Evolutionary conservation across 2,113 vertebrate species (phyloP).

Genomic region (Bambusicola thoracicus): DNA sequence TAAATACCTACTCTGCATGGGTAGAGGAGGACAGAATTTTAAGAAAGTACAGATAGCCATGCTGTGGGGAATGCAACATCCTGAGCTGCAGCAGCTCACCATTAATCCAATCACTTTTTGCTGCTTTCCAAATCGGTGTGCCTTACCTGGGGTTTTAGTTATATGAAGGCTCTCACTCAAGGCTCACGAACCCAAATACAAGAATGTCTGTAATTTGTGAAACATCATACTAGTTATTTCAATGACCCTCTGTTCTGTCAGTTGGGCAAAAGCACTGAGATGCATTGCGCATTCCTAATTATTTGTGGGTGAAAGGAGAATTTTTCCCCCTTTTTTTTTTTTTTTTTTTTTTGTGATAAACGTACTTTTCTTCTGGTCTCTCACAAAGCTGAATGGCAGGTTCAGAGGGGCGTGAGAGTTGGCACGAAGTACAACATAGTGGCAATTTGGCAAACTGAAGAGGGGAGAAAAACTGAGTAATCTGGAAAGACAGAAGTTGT

Average conservation of each 20-base stretch:
- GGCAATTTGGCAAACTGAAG: background rate
- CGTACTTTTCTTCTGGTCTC: background rate
- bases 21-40: background rate
- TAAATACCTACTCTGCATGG: background rate
- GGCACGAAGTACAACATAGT: background rate
- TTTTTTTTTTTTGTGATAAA: background rate
- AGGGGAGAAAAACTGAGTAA: background rate
- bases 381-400: background rate
- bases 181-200: background rate
- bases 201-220: background rate
- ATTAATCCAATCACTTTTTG: background rate
- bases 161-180: fast-evolving
- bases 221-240: background rate
- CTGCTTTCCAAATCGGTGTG: background rate
- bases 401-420: background rate
- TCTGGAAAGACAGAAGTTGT: background rate
- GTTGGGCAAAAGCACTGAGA: background rate
- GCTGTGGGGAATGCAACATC: too few species aligned
- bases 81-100: background rate
- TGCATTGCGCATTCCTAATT: fast-evolving
- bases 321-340: background rate
- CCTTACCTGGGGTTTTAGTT: background rate
- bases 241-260: background rate
- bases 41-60: fast-evolving
- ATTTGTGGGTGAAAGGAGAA: background rate